Percentiles rank a stretch among this genome's conserved stretches.
These are phyloP conservation scores for Atethmia centrago DNA, from an alignment of 2,888 invertebrate species.

Conservation along the genomic window DNA sequence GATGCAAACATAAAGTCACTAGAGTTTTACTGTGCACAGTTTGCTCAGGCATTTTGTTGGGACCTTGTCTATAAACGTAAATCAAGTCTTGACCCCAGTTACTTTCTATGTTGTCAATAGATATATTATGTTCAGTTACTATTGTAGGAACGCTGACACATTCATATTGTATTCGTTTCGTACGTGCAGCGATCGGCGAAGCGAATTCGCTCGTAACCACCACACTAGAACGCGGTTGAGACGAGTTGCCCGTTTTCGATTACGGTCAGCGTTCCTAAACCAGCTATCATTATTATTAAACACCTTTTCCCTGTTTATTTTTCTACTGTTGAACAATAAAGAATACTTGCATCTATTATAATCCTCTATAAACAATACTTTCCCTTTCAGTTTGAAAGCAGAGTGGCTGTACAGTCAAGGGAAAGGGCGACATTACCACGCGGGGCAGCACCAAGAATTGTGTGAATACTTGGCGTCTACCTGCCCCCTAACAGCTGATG, in stretches of 20 bases:
- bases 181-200: too few relatives aligned
- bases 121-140: too few relatives aligned
- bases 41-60: too few relatives aligned
- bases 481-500: conserved; percentile 96
- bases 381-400: conserved; percentile 94
- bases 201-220: too few relatives aligned
- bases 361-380: background rate
- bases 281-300: too few relatives aligned
- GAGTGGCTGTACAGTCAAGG: conserved; percentile 99
- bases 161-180: too few relatives aligned
- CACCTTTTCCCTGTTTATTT: background rate
- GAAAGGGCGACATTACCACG: conserved; percentile 95
- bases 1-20: too few relatives aligned
- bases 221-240: too few relatives aligned
- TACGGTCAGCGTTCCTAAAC: too few relatives aligned
- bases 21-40: too few relatives aligned
- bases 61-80: background rate
- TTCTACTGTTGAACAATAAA: background rate
- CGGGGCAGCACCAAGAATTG: conserved; percentile 95
- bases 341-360: background rate
- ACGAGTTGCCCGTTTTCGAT: too few relatives aligned
- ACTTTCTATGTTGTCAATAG: background rate
- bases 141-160: too few relatives aligned
- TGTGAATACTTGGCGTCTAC: conserved; percentile 95
- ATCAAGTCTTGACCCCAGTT: background rate